Conservation (phyloP, 2,888 invertebrate genomes). For the Lasius platythorax region DNA sequence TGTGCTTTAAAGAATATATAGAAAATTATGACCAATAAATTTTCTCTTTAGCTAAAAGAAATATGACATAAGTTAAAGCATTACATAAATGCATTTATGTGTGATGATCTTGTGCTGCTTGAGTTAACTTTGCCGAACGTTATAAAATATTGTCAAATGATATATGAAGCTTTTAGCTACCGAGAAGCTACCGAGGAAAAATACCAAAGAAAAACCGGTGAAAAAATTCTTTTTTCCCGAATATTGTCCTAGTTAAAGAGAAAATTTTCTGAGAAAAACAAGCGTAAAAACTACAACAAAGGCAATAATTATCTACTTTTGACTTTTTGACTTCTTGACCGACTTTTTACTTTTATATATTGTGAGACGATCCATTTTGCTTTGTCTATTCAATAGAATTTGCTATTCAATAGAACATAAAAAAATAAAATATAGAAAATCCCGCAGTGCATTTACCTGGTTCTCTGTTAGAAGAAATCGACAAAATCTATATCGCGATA, state of each 20-base stretch:
- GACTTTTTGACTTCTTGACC: conserved; percentile 78
- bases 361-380: conserved; percentile 33
- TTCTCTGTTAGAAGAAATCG: conserved; percentile 68
- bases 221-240: not conserved
- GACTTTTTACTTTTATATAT: conserved; percentile 52
- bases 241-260: not conserved
- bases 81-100: not conserved
- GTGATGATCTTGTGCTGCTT: not conserved
- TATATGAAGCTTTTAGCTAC: not conserved
- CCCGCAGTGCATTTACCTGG: conserved; percentile 70
- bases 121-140: conserved; percentile 11
- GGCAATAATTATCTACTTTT: conserved; percentile 83
- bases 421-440: conserved; percentile 68
- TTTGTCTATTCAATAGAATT: conserved; percentile 65
- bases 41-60: not conserved
- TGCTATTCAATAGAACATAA: conserved; percentile 62
- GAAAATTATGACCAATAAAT: not conserved
- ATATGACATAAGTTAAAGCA: not conserved
- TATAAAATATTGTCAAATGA: conserved; percentile 19
- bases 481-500: conserved; percentile 79
- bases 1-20: not conserved
- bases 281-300: conserved; percentile 70
- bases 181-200: not conserved
- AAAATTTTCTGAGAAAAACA: conserved; percentile 28
- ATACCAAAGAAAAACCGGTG: not conserved